Evolutionary conservation across 37 sponge, comb jelly and placozoan species (phyloP), one percentile per base, ranked within the genome.

Genomic region (Mnemiopsis leidyi): DNA sequence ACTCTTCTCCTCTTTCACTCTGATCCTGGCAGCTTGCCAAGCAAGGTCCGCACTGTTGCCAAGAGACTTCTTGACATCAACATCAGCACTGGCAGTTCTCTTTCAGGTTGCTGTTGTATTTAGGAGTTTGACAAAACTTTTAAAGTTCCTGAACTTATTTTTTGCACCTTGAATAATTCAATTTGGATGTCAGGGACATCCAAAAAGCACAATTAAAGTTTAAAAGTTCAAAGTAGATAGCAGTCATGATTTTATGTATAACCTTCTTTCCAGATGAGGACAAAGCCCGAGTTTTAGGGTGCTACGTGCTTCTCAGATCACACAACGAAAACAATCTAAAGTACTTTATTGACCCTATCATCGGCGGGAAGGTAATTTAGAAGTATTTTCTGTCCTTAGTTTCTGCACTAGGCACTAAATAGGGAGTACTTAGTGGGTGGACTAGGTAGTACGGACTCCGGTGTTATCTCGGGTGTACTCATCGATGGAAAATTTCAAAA

Each of bases 311-410:
- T 16, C 39, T 38, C 1, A 29, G 61, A n/a, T 85, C 90, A 28
- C 35, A 85, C 90, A n/a, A 85, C 26, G 26, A 28, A 1, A 40
- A 23, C 29, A 85, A 85, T 37, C 61, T 85, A 29, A 28, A 38
- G 16, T 85, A 85, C 61, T 85, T 85, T 26, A 40, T 33, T 13
- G 90, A 85, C 48, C 79, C 79, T 77, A 0, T 77, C 13, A 48
- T 48, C 13, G 61, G 61, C 5, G 61, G 61, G 9, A 48, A 48
- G 61, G 61, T 48, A n/a, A n/a, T n/a, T n/a, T 13, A 48, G 61
- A 18, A 48, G 13, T 48, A 48, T 18, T 48, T 48, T 48, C n/a
- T n/a, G n/a, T n/a, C n/a, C n/a, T n/a, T n/a, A n/a, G n/a, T n/a
- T n/a, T n/a, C n/a, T n/a, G n/a, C n/a, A n/a, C n/a, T n/a, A n/a